These are phyloP conservation scores for Okamejei kenojei DNA, from an alignment of 2,797 vertebrate genomes.

Conservation along the genomic window DNA sequence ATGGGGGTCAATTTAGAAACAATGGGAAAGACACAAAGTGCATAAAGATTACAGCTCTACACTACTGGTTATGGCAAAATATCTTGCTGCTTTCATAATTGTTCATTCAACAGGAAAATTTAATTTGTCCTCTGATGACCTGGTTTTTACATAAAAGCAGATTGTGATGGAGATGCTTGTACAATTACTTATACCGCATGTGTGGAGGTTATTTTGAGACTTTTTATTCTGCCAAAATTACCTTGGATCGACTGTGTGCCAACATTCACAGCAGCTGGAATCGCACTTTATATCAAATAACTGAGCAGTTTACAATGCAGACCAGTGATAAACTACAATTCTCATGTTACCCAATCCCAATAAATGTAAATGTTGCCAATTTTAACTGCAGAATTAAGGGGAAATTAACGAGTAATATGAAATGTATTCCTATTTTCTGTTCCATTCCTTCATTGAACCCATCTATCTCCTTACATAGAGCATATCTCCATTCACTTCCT, in stretches of 20 bases:
- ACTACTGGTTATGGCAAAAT: not conserved
- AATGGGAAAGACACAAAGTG: not conserved
- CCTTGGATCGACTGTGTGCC: not conserved
- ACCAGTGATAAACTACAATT: not conserved
- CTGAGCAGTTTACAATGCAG: constrained; percentile 16
- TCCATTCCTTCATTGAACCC: not conserved
- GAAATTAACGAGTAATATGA: not conserved
- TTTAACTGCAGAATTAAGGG: not conserved
- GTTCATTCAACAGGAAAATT: constrained; percentile 29
- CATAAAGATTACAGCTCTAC: not conserved
- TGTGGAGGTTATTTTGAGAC: not conserved
- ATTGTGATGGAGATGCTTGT: not conserved
- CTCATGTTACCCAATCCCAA: not conserved
- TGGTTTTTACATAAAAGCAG: constrained; percentile 7
- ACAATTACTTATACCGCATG: constrained; percentile 26
- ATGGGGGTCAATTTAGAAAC: constrained; percentile 17
- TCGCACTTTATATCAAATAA: not conserved
- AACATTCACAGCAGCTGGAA: constrained; percentile 11
- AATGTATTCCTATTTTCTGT: not conserved
- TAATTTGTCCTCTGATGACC: constrained; percentile 32
- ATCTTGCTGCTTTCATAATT: not conserved
- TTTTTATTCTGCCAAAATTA: constrained; percentile 12
- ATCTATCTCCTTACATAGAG: not conserved
- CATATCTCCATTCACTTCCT: not conserved
- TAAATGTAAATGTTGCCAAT: not conserved